Evolutionary conservation across 2,113 vertebrate genomes (phyloP).

Genomic region (Cricetomys ansorgei): DNA sequence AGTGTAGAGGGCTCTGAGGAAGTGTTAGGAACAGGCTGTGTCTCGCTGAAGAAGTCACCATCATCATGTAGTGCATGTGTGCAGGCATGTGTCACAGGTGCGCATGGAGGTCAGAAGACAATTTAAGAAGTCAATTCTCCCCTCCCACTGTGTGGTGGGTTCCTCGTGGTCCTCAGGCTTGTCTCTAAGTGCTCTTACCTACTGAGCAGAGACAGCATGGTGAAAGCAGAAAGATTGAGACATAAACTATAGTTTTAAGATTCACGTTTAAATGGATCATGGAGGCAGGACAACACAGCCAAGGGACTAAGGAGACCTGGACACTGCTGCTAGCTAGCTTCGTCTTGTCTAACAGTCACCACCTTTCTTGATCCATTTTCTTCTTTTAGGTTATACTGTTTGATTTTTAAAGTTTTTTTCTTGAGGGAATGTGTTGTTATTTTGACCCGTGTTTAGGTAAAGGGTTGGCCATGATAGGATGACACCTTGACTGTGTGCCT

Average conservation of each 20-base stretch:
- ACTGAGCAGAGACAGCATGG: background rate
- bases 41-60: constrained; percentile 2
- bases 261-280: background rate
- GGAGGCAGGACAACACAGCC: background rate
- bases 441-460: constrained; percentile 15
- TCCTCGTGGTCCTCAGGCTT: background rate
- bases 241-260: background rate
- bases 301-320: background rate
- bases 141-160: background rate
- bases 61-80: background rate
- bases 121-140: background rate
- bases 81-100: background rate
- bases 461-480: background rate
- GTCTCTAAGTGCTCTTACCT: background rate
- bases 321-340: background rate
- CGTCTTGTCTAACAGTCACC: background rate
- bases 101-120: background rate
- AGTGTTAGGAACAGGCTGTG: background rate
- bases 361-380: background rate
- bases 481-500: background rate
- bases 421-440: constrained; percentile 14
- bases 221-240: background rate
- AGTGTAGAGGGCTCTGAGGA: background rate
- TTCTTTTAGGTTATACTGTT: background rate
- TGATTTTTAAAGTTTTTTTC: constrained; percentile 31